Conservation (phyloP, 2,113 vertebrate genomes). For the Rhabdornis inornatus region DNA sequence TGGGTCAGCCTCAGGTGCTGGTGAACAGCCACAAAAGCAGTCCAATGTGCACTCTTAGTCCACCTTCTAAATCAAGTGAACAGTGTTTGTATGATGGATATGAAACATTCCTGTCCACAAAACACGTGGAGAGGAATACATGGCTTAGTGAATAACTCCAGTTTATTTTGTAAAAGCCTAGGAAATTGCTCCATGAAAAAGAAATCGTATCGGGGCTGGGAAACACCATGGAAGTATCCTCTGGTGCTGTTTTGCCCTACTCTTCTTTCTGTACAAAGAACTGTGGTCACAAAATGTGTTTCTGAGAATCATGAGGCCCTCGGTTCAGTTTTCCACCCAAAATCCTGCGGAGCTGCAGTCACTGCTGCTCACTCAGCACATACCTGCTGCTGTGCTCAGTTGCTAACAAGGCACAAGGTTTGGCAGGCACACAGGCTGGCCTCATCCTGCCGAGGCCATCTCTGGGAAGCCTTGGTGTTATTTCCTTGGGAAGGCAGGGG, state of each 20-base stretch:
- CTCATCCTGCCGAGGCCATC: not conserved
- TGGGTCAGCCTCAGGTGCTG: not conserved
- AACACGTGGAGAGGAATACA: accelerated
- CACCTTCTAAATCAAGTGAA: not conserved
- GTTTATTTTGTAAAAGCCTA: not conserved
- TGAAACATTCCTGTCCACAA: not conserved
- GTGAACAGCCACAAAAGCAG: not conserved
- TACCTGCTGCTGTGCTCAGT: accelerated
- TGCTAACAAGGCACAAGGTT: not conserved
- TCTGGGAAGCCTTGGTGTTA: not conserved
- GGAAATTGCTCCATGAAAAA: not conserved
- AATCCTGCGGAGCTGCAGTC: accelerated
- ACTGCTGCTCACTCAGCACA: not conserved
- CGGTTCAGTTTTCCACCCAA: not conserved
- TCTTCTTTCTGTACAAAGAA: not conserved
- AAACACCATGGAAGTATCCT: not conserved
- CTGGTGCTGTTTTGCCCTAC: not conserved
- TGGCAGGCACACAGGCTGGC: not conserved
- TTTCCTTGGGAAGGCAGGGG: not conserved
- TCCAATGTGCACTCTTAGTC: not conserved
- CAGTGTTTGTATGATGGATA: not conserved
- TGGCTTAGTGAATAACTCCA: not conserved
- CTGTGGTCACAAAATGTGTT: not conserved
- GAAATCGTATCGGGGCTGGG: not conserved
- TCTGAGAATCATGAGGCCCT: not conserved